phyloP scores from a whole-genome alignment of 1,140 invertebrate genomes.

The Caenorhabditis briggsae region DNA sequence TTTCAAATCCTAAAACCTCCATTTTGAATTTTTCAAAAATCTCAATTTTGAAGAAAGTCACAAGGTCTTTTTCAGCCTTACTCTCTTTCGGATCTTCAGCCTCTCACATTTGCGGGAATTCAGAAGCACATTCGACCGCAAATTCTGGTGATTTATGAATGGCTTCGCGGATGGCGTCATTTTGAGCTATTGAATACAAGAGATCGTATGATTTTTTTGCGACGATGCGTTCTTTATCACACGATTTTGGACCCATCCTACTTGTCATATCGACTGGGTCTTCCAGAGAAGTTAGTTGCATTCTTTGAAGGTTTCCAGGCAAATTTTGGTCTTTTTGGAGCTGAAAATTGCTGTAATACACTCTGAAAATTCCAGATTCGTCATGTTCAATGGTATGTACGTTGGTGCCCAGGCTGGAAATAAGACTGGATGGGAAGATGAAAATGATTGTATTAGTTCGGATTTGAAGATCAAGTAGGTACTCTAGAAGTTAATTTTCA shows the following conservation, averaged over 20 bases:
- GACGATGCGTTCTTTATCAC: constrained; percentile 66
- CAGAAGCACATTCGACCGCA: constrained; percentile 62
- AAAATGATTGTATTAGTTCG: constrained; percentile 60
- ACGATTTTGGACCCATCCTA: constrained; percentile 64
- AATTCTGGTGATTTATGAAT: constrained; percentile 65
- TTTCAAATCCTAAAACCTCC: no score
- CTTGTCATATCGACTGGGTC: constrained; percentile 60
- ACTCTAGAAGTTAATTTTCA: not conserved
- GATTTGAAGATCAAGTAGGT: constrained; percentile 63
- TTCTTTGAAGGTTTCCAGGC: no score
- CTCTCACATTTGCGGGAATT: constrained; percentile 61
- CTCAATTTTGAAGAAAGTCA: not conserved
- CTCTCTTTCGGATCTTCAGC: constrained; percentile 42
- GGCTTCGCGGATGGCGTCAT: constrained; percentile 62
- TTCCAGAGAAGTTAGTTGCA: constrained; percentile 54
- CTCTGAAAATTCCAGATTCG: constrained; percentile 55
- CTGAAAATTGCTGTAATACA: not conserved
- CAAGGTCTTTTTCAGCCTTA: constrained; percentile 57
- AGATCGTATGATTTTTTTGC: constrained; percentile 33
- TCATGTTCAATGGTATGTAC: constrained; percentile 67
- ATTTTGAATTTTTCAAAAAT: no score
- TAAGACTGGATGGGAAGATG: constrained; percentile 66
- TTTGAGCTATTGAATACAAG: constrained; percentile 47
- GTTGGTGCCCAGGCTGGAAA: constrained; percentile 58
- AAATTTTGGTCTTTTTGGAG: no score